Evolutionary conservation across 2,797 vertebrate genomes (phyloP), one percentile per base, ranked within the genome.

Genomic region (Erethizon dorsatum): DNA sequence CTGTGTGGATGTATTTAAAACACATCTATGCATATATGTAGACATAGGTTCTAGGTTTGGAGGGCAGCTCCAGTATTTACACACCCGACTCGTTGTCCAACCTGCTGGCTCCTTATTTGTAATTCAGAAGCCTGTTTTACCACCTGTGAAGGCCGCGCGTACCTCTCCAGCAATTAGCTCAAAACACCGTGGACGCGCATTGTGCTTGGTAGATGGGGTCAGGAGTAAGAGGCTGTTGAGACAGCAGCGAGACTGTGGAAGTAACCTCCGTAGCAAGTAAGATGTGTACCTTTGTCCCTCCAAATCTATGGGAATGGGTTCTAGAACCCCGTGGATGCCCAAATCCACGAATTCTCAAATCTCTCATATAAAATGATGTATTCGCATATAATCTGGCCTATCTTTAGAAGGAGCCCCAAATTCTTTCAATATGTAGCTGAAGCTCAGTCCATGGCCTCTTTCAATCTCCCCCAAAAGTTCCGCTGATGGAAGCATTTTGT

Each of bases 211-310:
- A 59, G 65, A 65, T 22, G 95, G 63, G n/a, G 57, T n/a, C 22
- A 56, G 78, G 28, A 69, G 94, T n/a, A 78, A 89, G 54, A 93
- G n/a, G 24, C 31, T 78, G 87, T 41, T 56, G 37, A 75, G 63
- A 50, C 18, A 87, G 82, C 61, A 84, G 73, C 10, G 45, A 47
- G 77, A 65, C 54, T 84, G 37, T 91, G 57, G 77, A 84, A 95
- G 69, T 93, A 59, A 87, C 50, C 14, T 50, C 41, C 56, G 33
- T 26, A 95, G 11, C 47, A 92, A 89, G 54, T 88, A 86, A 95
- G 83, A 83, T 67, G 94, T 75, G 45, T 83, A 41, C 14, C 50
- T 6, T 7, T 61, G 17, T 22, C 61, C 6, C 61, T 87, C 37
- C 11, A 14, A 47, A 31, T 28, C 41, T 80, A 15, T 47, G 52